Evolutionary conservation across 1,140 invertebrate species (phyloP).

Genomic region (Psix sp.): DNA sequence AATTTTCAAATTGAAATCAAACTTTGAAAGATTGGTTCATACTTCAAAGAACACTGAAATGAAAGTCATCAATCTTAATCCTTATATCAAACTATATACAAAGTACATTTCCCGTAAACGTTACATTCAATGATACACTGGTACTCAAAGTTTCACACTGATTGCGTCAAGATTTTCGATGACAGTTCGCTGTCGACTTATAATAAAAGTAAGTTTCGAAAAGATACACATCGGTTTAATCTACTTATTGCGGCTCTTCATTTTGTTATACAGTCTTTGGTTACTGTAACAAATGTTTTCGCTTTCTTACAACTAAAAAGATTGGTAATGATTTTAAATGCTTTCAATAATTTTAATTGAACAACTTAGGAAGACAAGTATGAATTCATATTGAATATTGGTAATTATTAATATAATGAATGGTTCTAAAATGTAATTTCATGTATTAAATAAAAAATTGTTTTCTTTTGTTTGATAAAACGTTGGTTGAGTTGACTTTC

Average conservation of each 20-base stretch:
- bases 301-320: too few relatives aligned
- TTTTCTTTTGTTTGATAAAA: too few relatives aligned
- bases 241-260: constrained; percentile 9
- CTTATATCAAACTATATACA: constrained; percentile 28
- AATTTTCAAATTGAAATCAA: too few relatives aligned
- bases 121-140: constrained; percentile 7
- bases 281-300: neutral
- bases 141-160: constrained; percentile 10
- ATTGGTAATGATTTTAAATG: too few relatives aligned
- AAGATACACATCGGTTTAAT: constrained; percentile 10
- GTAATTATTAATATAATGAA: too few relatives aligned
- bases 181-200: constrained; percentile 10
- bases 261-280: constrained; percentile 6
- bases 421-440: too few relatives aligned
- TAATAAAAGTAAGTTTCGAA: constrained; percentile 7
- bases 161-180: constrained; percentile 7
- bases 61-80: neutral
- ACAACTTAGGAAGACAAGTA: too few relatives aligned
- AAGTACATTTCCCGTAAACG: constrained; percentile 11
- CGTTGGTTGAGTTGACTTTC: too few relatives aligned
- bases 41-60: neutral
- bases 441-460: too few relatives aligned
- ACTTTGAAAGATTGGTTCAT: too few relatives aligned
- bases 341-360: too few relatives aligned
- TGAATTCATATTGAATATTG: too few relatives aligned